Conservation (phyloP, 35 echinoderm and acorn worm genomes). For the Ophioderma brevispina region DNA sequence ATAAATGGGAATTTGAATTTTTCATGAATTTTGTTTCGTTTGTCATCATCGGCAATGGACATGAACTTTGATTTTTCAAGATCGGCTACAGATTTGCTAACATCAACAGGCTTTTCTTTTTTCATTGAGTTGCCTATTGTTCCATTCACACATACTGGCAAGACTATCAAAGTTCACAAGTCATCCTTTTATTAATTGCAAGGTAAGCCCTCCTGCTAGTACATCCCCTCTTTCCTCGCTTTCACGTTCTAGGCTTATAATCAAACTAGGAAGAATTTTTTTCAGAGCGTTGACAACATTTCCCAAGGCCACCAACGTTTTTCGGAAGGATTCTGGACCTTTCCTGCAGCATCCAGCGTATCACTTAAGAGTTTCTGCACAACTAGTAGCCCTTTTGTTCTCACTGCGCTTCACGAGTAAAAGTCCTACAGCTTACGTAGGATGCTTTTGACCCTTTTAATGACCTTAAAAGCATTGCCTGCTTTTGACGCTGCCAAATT, state of each 20-base stretch:
- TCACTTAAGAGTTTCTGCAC: not conserved
- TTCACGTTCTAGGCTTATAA: slow-evolving; percentile 43
- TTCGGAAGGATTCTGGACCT: not conserved
- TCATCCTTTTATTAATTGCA: not conserved
- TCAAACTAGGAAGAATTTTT: slow-evolving; percentile 1
- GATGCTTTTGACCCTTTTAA: slow-evolving; percentile 21
- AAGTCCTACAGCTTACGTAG: slow-evolving; percentile 36
- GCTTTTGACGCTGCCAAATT: slow-evolving; percentile 34
- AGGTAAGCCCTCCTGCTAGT: slow-evolving; percentile 2
- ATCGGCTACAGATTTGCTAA: slow-evolving; percentile 25
- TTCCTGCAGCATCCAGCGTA: not conserved
- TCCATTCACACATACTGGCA: slow-evolving; percentile 30
- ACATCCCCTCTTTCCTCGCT: slow-evolving; percentile 44
- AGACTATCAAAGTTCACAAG: slow-evolving; percentile 40
- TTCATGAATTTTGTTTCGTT: not conserved
- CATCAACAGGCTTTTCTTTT: slow-evolving; percentile 23
- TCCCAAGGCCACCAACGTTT: slow-evolving; percentile 34
- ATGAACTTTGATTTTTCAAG: not conserved
- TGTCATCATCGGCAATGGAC: slow-evolving; percentile 16
- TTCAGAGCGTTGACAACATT: slow-evolving; percentile 5
- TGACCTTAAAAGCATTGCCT: slow-evolving; percentile 4
- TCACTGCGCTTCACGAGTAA: slow-evolving; percentile 35
- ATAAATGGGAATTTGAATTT: not conserved
- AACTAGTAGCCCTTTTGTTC: not conserved
- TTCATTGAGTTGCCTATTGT: slow-evolving; percentile 25